Evolutionary conservation across 2,797 vertebrate species (phyloP).

Genomic region (Sebastolobus alascanus): DNA sequence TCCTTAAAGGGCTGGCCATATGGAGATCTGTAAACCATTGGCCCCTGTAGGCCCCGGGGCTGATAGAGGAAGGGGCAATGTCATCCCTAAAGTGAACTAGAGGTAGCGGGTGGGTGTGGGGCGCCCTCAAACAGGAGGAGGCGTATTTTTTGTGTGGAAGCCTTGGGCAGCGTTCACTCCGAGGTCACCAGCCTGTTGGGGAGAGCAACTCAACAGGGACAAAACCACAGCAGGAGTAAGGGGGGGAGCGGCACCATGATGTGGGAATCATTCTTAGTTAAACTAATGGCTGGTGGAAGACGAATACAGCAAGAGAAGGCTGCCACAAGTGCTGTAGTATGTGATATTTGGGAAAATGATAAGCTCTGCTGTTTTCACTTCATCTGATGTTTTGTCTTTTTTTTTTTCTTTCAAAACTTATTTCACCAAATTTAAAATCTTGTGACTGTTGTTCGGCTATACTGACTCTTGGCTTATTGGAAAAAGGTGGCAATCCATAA

Average conservation of each 20-base stretch:
- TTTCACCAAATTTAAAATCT: slow-evolving; percentile 51
- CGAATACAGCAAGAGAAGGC: slow-evolving; percentile 3
- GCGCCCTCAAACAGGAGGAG: slow-evolving; percentile 41
- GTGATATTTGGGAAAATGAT: slow-evolving; percentile 22
- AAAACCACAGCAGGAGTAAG: slow-evolving; percentile 40
- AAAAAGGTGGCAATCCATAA: slow-evolving; percentile 74
- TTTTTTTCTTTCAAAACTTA: slow-evolving; percentile 30
- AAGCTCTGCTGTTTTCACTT: not conserved
- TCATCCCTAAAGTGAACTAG: slow-evolving; percentile 42
- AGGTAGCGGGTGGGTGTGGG: slow-evolving; percentile 17
- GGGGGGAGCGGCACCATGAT: slow-evolving; percentile 3
- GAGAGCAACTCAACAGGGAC: slow-evolving; percentile 46
- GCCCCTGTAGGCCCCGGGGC: slow-evolving; percentile 50
- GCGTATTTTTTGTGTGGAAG: slow-evolving; percentile 29
- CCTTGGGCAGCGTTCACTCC: slow-evolving; percentile 46
- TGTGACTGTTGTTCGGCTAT: slow-evolving; percentile 21
- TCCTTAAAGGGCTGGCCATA: slow-evolving; percentile 58
- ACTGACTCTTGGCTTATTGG: slow-evolving; percentile 66
- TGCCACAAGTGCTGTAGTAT: not conserved
- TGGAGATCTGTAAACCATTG: slow-evolving; percentile 68
- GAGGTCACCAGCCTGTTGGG: slow-evolving; percentile 61
- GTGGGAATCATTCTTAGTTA: slow-evolving; percentile 54
- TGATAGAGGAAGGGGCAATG: slow-evolving; percentile 7
- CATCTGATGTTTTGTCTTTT: not conserved
- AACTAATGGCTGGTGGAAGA: slow-evolving; percentile 20